phyloP scores from a whole-genome alignment of 2,888 invertebrate species.

The Onchidella celtica region DNA sequence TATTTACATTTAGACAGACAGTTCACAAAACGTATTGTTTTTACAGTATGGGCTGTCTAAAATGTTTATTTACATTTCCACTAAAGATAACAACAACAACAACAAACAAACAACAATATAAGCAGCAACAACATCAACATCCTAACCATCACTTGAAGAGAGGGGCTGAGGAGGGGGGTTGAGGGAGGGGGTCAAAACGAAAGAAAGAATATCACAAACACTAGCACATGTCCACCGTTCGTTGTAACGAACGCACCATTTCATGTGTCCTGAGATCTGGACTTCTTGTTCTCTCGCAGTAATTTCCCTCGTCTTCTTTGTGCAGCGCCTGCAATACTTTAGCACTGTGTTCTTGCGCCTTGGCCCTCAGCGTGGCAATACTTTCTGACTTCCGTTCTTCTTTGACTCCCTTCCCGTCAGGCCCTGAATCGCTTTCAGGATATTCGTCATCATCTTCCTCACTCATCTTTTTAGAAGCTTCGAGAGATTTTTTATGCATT shows the following conservation, averaged over 20 bases:
- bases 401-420: conserved; percentile 61
- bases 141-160: too few species aligned
- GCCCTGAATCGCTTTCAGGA: conserved; percentile 64
- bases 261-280: conserved; percentile 29
- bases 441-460: conserved; percentile 86
- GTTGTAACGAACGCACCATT: neutral
- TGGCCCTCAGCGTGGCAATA: conserved; percentile 95
- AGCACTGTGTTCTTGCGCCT: conserved; percentile 92
- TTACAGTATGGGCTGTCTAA: too few species aligned
- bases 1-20: too few species aligned
- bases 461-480: conserved; percentile 97
- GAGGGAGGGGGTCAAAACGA: neutral
- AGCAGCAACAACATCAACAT: too few species aligned
- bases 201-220: too few species aligned
- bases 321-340: conserved; percentile 66
- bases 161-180: neutral
- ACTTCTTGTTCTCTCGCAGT: conserved; percentile 38
- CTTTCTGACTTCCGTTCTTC: conserved; percentile 90
- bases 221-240: conserved; percentile 43
- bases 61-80: too few species aligned
- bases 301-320: conserved; percentile 50
- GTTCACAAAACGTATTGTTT: too few species aligned
- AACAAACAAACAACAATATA: too few species aligned
- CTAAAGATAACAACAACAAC: too few species aligned
- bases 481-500: conserved; percentile 99